Evolutionary conservation across 2,797 vertebrate species (phyloP).

Genomic region (Pogoniulus pusillus): DNA sequence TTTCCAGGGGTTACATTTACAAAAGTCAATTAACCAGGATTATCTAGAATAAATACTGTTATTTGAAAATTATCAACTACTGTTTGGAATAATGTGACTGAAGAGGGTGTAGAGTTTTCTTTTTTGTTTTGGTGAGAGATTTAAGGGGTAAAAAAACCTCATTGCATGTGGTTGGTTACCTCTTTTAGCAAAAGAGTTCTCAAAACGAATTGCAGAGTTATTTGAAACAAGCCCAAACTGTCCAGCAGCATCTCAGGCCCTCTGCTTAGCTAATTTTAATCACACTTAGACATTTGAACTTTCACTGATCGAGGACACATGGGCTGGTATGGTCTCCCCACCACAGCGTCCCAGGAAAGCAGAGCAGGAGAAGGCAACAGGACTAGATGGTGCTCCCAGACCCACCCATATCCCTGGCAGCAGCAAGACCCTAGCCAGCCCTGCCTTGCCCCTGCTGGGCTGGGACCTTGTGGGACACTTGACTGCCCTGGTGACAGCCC

Average conservation of each 20-base stretch:
- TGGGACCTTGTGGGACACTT: rapidly evolving
- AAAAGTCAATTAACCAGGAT: background rate
- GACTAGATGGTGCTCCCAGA: background rate
- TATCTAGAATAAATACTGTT: no score
- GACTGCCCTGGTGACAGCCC: background rate
- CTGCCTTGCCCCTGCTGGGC: background rate
- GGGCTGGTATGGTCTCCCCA: rapidly evolving
- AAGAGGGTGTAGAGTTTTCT: background rate
- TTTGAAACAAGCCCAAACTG: background rate
- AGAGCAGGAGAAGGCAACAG: background rate
- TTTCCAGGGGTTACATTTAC: background rate
- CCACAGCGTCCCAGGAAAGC: rapidly evolving
- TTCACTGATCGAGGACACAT: background rate
- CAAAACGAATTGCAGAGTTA: background rate
- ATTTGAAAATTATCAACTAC: background rate
- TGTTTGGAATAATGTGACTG: background rate
- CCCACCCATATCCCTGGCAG: background rate
- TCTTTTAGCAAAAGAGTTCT: background rate
- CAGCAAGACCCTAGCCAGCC: no score
- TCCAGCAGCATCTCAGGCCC: background rate
- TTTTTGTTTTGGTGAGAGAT: background rate
- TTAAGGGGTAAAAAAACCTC: background rate
- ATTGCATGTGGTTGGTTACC: rapidly evolving
- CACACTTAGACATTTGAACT: background rate
- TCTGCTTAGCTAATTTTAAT: background rate